Base-by-base conservation (phyloP, 2,888 invertebrate genomes). In the Hydraecia micacea region DNA sequence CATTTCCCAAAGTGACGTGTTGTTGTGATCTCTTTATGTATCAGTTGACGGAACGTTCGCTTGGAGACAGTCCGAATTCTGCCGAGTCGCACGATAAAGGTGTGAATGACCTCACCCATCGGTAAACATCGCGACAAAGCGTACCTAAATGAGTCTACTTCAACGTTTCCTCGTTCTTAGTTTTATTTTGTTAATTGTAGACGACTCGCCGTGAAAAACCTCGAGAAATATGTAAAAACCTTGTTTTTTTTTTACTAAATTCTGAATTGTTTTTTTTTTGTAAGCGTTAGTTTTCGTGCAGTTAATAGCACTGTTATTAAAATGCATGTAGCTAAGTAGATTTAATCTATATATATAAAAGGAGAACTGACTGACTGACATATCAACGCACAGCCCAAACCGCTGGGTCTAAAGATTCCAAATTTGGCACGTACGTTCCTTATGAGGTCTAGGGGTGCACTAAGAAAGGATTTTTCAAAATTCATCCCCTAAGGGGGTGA, bases 51-150 rank as follows among this genome's bases (percentile, higher is more conserved):
- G 62, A 73, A 60, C 72, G 85, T 68, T 86, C 79, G 84, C 83
- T 71, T 83, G 85, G 86, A 87, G 88, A 90, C 89, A 86, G 77
- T 88, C 84, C 83, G 83, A 91, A 88, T 90, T 92, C 91, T 91
- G 90, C 89, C 86, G 86, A 92, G 79, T 90, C 80, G 89, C 83
- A 84, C 91, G 95, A 95, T 95, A 95, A 93, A 93, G 88, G 92
- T 93, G 95, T 95, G 92, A 96, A 95, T 85, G 94, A 95, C 94
- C 95, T 92, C 91, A 75, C 81, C 74, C 81, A 88, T 89, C 88
- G 79, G 92, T 91, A 92, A 92, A 93, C 91, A 93, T 84, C 83
- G 85, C 82, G 86, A 90, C 90, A 92, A 92, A 92, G 88, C 85
- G 84, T 86, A 88, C 87, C 89, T 89, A 91, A 92, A 92, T 89